Evolutionary conservation across 2,888 invertebrate genomes (phyloP).

Genomic region (Cephalotes varians): DNA sequence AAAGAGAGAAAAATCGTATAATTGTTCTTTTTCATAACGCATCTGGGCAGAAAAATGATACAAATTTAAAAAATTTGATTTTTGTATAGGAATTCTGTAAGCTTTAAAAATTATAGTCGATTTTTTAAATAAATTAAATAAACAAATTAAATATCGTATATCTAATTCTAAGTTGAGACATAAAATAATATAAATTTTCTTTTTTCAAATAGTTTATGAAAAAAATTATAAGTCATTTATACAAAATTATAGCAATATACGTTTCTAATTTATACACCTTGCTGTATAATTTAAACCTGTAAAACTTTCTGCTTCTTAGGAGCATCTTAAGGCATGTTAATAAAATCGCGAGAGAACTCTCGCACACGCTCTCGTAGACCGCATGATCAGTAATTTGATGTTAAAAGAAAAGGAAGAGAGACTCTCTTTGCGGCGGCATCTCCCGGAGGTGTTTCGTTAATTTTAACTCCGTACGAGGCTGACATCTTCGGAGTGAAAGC

Average conservation of each 20-base stretch:
- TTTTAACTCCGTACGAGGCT: slow-evolving; percentile 56
- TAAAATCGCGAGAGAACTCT: slow-evolving; percentile 3
- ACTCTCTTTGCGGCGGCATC: not conserved
- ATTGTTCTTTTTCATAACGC: not conserved
- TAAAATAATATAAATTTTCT: not conserved
- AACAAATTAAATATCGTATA: not conserved
- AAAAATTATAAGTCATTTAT: not conserved
- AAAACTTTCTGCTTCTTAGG: not conserved
- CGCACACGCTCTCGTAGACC: not conserved
- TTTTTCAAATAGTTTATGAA: not conserved
- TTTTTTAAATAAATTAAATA: slow-evolving; percentile 3
- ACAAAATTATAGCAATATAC: not conserved
- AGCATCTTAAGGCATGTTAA: not conserved
- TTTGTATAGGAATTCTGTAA: not conserved
- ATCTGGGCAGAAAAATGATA: not conserved
- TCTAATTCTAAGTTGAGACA: not conserved
- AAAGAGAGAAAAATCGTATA: not conserved
- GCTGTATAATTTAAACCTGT: not conserved
- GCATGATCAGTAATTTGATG: not conserved
- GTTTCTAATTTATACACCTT: not conserved
- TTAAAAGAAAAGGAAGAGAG: slow-evolving; percentile 27
- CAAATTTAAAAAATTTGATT: not conserved
- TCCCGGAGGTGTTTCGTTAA: slow-evolving; percentile 49
- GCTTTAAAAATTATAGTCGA: not conserved
- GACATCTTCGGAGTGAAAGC: slow-evolving; percentile 70